Base-by-base conservation (phyloP, 2,113 vertebrate species). In the Lichenostomus cassidix region DNA sequence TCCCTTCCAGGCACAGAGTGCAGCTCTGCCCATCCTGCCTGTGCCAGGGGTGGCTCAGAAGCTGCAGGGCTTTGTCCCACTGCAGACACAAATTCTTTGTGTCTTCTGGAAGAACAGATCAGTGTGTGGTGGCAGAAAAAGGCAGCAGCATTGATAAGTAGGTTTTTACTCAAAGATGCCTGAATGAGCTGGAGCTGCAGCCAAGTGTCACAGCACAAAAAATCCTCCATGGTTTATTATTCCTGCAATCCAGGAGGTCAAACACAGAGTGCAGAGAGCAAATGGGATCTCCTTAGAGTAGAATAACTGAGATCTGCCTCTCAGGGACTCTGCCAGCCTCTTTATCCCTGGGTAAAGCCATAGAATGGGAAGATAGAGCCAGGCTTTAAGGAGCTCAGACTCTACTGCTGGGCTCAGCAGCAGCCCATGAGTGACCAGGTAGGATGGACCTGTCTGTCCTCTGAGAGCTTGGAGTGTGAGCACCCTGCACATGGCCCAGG, bases 401-500 rank as follows among this genome's bases (percentile, higher is more conserved):
- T 60, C 39, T 37, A 56, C 59, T 9, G 42, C 15, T 44, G 42
- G 77, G 47, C 58, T 65, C 71, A 71, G 67, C 6, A 82, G 78
- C 55, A 42, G 39, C 35, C 46, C 44, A 2, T 2, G 23, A 83
- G 15, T 13, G n/a, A 47, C 12, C 4, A 7, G 22, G 35, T 12
- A 41, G 37, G 2, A 17, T 27, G 59, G 74, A 71, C 11, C 60
- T 18, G n/a, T 18, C 53, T 49, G 15, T 24, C 31, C 83, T 27
- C 59, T 20, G 4, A 52, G 35, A 58, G 35, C 46, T 0, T 0
- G 3, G 70, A 23, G 41, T 2, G 31, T 13, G 47, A 71, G 62
- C 52, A 25, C 16, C 31, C n/a, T 29, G 71, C 80, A 19, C 6
- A 0, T 7, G 35, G 88, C 58, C 65, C 12, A 6, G 74, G n/a